Percentiles rank a stretch among this genome's conserved stretches.
phyloP scores from a whole-genome alignment of 2,113 vertebrate species.

The Fregata magnificens region DNA sequence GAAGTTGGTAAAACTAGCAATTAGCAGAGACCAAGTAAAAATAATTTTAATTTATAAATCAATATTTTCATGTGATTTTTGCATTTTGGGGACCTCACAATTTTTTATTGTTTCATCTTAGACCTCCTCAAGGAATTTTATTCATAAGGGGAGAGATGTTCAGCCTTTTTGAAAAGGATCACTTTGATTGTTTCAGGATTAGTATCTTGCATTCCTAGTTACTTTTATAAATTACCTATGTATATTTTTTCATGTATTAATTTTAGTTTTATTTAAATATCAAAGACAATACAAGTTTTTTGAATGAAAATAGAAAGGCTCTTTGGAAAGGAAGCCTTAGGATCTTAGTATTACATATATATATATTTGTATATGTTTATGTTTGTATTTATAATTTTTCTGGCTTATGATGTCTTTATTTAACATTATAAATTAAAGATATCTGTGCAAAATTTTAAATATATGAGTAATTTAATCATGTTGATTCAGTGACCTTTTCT shows the following conservation, averaged over 20 bases:
- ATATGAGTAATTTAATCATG: background rate
- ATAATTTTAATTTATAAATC: background rate
- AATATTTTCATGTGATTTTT: background rate
- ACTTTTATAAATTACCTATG: accelerated
- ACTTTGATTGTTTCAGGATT: background rate
- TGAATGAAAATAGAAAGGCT: background rate
- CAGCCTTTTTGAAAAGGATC: background rate
- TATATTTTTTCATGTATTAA: background rate
- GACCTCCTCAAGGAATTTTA: background rate
- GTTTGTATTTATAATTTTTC: background rate
- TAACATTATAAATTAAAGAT: background rate
- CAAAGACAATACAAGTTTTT: background rate
- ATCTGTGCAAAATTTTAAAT: background rate
- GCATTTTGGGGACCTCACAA: background rate
- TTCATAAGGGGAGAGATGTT: background rate
- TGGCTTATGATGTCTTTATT: background rate
- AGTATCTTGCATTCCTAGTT: background rate
- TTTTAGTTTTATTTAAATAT: background rate
- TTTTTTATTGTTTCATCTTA: background rate
- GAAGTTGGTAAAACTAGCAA: background rate
- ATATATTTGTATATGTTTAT: background rate
- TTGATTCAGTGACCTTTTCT: background rate
- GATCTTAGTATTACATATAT: background rate
- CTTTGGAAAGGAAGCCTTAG: background rate
- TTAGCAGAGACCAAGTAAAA: background rate